phyloP scores from a whole-genome alignment of 2,113 vertebrate genomes.

The Chroicocephalus ridibundus region DNA sequence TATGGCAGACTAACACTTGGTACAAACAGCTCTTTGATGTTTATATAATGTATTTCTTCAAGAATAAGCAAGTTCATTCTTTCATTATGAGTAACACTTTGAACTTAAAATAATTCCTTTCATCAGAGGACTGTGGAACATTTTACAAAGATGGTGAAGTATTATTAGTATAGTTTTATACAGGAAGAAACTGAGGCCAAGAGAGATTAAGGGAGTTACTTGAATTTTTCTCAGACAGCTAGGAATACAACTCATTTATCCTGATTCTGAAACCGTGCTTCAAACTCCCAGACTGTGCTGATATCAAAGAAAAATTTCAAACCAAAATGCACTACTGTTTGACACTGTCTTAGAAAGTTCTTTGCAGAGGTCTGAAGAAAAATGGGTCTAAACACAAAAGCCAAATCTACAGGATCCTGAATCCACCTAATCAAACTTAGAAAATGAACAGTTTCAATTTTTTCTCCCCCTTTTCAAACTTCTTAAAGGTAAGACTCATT shows the following conservation, averaged over 20 bases:
- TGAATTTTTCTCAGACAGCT: background rate
- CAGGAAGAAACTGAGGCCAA: constrained; percentile 1
- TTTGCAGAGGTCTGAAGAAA: background rate
- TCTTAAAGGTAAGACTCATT: background rate
- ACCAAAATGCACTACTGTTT: background rate
- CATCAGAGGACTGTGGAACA: constrained; percentile 3
- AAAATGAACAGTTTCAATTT: background rate
- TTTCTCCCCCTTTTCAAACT: background rate
- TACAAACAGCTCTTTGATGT: constrained; percentile 42
- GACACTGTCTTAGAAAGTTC: background rate
- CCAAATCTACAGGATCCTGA: background rate
- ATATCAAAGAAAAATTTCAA: background rate
- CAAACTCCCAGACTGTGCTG: background rate
- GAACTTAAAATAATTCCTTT: constrained; percentile 43
- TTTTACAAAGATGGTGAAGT: background rate
- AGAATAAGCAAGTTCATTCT: constrained; percentile 26
- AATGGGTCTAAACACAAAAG: background rate
- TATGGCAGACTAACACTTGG: background rate
- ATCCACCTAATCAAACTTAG: background rate
- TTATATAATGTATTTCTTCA: constrained; percentile 21
- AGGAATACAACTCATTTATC: background rate
- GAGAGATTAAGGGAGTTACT: background rate
- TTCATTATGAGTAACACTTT: constrained; percentile 47
- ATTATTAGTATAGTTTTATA: background rate
- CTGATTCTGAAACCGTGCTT: background rate